Evolutionary conservation across 2,888 invertebrate genomes (phyloP), one percentile per base, ranked within the genome.

Genomic region (Gastrophysa polygoni): DNA sequence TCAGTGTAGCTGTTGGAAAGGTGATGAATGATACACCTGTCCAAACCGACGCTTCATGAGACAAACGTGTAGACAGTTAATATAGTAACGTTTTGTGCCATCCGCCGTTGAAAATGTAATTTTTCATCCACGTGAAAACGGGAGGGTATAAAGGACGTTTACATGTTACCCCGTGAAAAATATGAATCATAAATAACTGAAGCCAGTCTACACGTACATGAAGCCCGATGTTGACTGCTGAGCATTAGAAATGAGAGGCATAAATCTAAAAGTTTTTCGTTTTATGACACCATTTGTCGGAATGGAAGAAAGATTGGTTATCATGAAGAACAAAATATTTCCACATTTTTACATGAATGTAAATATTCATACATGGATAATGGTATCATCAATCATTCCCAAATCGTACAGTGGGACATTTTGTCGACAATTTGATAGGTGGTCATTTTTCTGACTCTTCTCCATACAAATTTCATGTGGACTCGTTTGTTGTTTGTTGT

Each of bases 131-230:
- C 16, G 6, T 43, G 44, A 21, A 54, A 43, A 54, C 21, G 29
- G 28, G 24, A 24, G 21, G 43, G 51, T 57, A 61, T 57, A 51
- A 47, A 38, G 18, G 29, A 61, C 38, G 34, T 50, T 51, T 38
- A 57, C 43, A 57, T 34, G 61, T 57, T 44, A 57, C 32, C 51
- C 47, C 51, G 51, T 61, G 47, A 61, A 57, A 61, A 47, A 61
- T 57, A 51, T 44, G 61, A 47, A 51, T 57, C 32, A 57, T 61
- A 61, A 61, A 61, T 57, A 46, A 50, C 14, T 7, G 43, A 8
- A 56, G 49, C 24, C 21, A 46, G 52, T 46, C 56, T 34, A 34
- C 56, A 51, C 46, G 61, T 61, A 49, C 16, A 24, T 29, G 29
- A 59, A 55, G 52, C 55, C 21, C 50, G 56, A 18, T 21, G 48